phyloP scores from a whole-genome alignment of 2,113 vertebrate species.

The Heterotilapia buettikoferi region DNA sequence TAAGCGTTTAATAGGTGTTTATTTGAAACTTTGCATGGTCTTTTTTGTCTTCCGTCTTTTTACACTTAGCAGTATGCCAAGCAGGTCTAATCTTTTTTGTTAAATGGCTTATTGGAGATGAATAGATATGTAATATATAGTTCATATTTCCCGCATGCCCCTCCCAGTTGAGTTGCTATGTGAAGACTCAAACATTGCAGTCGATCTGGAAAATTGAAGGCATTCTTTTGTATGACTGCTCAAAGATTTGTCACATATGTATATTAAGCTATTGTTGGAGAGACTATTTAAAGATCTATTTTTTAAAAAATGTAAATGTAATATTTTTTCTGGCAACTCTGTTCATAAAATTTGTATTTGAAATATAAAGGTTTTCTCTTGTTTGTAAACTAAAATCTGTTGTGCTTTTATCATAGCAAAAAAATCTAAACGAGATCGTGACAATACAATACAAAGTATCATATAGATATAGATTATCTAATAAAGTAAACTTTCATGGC shows the following conservation, averaged over 20 bases:
- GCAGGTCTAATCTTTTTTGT: not conserved
- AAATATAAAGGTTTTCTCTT: slow-evolving; percentile 51
- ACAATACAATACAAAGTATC: not conserved
- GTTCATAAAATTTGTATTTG: slow-evolving; percentile 50
- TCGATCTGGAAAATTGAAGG: slow-evolving; percentile 2
- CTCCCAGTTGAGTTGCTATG: slow-evolving; percentile 15
- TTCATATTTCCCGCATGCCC: not conserved
- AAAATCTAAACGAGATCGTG: not conserved
- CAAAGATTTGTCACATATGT: slow-evolving; percentile 71
- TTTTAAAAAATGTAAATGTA: slow-evolving; percentile 67
- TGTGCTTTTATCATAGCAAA: slow-evolving; percentile 11
- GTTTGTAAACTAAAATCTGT: slow-evolving; percentile 26
- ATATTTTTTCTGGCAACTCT: slow-evolving; percentile 44
- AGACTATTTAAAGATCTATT: slow-evolving; percentile 81
- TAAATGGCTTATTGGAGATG: not conserved
- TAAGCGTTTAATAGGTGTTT: not conserved
- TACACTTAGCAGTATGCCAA: not conserved
- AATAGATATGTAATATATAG: not conserved
- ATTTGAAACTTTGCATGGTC: slow-evolving; percentile 9
- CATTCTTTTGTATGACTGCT: slow-evolving; percentile 40
- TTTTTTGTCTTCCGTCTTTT: slow-evolving; percentile 2
- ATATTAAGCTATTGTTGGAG: slow-evolving; percentile 72
- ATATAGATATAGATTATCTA: not conserved
- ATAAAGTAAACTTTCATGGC: not conserved
- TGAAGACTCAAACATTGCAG: slow-evolving; percentile 23